These are phyloP conservation scores for Mesoclemmys tuberculata DNA, from an alignment of 2,113 vertebrate species.

Conservation along the genomic window DNA sequence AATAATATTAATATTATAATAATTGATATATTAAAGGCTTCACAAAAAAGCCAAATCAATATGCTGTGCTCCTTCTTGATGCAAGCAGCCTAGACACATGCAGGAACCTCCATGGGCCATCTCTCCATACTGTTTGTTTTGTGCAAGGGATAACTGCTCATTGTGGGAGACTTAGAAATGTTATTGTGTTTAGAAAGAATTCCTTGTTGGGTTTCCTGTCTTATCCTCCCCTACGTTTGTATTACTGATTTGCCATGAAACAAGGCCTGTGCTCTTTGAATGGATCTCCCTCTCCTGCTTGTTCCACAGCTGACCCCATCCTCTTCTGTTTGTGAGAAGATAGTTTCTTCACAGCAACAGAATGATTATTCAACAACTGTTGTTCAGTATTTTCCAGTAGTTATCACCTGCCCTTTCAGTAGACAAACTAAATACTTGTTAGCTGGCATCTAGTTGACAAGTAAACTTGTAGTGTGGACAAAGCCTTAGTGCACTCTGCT, in stretches of 20 bases:
- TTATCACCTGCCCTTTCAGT: accelerated
- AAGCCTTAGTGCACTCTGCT: too few relatives aligned
- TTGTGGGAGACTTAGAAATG: accelerated
- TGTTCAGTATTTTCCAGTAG: not conserved
- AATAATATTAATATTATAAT: too few relatives aligned
- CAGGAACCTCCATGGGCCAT: not conserved
- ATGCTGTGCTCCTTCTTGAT: not conserved
- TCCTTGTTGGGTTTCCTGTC: not conserved
- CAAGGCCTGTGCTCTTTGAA: not conserved
- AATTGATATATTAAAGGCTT: accelerated
- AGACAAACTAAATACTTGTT: not conserved
- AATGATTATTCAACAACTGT: not conserved
- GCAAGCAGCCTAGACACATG: not conserved
- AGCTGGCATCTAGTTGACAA: not conserved
- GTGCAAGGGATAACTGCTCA: accelerated
- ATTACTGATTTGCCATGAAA: not conserved
- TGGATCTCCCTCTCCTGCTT: not conserved
- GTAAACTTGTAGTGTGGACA: not conserved
- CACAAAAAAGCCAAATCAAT: not conserved
- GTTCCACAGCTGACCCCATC: not conserved
- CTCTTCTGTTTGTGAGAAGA: accelerated
- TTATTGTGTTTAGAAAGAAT: not conserved
- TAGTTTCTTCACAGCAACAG: not conserved
- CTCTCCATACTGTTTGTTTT: not conserved
- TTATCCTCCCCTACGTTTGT: not conserved